Conservation (phyloP, 2,888 invertebrate genomes). For the Caenorhabditis sinica region DNA sequence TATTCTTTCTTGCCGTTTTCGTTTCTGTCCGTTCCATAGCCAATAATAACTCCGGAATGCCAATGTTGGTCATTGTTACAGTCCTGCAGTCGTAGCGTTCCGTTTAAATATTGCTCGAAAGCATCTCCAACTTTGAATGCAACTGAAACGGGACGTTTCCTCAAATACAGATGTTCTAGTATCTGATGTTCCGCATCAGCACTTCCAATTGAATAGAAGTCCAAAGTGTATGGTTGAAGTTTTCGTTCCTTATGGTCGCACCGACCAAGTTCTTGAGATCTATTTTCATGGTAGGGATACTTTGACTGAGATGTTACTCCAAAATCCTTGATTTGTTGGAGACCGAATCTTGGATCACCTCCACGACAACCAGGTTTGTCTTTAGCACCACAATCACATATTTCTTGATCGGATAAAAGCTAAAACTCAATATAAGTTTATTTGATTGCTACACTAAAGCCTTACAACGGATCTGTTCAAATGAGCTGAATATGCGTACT, state of each 20-base stretch:
- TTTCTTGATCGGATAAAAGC: constrained; percentile 51
- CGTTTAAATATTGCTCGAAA: neutral
- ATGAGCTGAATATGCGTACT: constrained; percentile 29
- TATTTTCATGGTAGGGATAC: constrained; percentile 17
- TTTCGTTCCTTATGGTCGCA: constrained; percentile 31
- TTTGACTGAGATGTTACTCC: neutral
- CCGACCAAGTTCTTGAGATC: neutral
- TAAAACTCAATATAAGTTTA: neutral
- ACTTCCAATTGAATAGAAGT: constrained; percentile 15
- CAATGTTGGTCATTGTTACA: constrained; percentile 25
- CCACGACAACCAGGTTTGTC: constrained; percentile 26
- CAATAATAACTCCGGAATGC: constrained; percentile 53
- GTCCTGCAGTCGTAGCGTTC: neutral
- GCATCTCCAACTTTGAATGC: constrained; percentile 23
- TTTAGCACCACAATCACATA: constrained; percentile 45
- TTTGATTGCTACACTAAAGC: neutral
- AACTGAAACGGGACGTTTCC: constrained; percentile 42
- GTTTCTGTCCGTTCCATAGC: constrained; percentile 23
- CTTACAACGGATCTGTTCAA: constrained; percentile 22
- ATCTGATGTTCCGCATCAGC: constrained; percentile 42
- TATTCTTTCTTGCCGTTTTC: neutral
- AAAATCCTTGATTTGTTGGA: constrained; percentile 17
- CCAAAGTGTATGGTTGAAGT: constrained; percentile 8
- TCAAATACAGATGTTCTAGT: neutral
- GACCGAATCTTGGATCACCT: constrained; percentile 12